Conservation (phyloP, 1,140 invertebrate genomes). For the Subanguina moxae region DNA sequence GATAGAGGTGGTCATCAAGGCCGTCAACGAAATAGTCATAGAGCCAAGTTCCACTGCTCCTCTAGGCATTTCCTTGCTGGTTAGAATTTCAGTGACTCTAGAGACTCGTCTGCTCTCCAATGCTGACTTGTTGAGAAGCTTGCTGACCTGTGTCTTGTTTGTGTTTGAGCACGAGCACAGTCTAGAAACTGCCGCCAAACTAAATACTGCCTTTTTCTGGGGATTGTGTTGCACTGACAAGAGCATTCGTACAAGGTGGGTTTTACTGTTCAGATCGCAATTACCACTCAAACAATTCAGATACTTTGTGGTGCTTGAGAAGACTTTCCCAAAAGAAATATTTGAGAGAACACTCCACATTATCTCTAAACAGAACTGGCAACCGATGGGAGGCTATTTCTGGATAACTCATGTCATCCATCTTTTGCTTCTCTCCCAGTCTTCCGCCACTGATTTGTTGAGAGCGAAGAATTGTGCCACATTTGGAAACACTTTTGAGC, state of each 20-base stretch:
- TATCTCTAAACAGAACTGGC: constrained; percentile 29
- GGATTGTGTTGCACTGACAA: constrained; percentile 24
- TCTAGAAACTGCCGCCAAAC: background rate
- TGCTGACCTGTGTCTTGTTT: constrained; percentile 14
- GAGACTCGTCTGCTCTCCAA: constrained; percentile 20
- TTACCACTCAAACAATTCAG: too few relatives aligned
- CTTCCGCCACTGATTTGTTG: background rate
- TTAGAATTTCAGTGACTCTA: constrained; percentile 10
- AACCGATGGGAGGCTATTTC: constrained; percentile 23
- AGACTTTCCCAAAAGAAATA: constrained; percentile 18
- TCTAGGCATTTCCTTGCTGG: constrained; percentile 15
- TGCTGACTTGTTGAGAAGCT: constrained; percentile 16
- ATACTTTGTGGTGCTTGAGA: constrained; percentile 29
- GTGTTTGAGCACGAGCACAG: constrained; percentile 21
- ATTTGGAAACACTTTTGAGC: constrained; percentile 20
- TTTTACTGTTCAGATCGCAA: too few relatives aligned
- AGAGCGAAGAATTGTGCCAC: constrained; percentile 21
- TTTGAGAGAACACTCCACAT: constrained; percentile 25
- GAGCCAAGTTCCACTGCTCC: background rate
- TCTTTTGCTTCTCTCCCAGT: constrained; percentile 20
- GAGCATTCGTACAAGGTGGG: constrained; percentile 1
- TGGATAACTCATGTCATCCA: constrained; percentile 33
- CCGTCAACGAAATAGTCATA: background rate
- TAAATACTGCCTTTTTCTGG: constrained; percentile 34
- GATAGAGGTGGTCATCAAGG: constrained; percentile 5